Base-by-base conservation (phyloP, 2,888 invertebrate species). In the Rhagonycha fulva region DNA sequence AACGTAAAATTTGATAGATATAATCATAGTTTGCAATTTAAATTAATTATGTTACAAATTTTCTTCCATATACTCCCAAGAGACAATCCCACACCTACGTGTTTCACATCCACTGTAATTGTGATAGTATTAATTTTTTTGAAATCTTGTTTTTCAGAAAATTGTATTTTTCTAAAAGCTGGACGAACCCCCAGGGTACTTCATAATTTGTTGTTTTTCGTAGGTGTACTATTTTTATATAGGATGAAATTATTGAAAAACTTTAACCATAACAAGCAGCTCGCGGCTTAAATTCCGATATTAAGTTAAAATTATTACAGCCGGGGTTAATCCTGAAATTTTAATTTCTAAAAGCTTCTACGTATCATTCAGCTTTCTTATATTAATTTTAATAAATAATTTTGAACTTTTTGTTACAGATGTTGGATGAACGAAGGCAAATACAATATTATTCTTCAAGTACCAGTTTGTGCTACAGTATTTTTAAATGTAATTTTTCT, bases 401-500 rank as follows among this genome's bases (percentile, higher is more conserved):
- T 47, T 47, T n/a, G 7, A n/a, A 4, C n/a, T 47, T 47, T 32
- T 72, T 73, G 62, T 86, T 86, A 4, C 81, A 88, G 88, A 81
- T 88, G 88, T 76, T 88, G 88, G 88, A 86, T 86, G 80, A 93
- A 93, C 83, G 91, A 93, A 82, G 90, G 89, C 72, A 88, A 89
- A 78, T 94, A 93, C 86, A 92, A 92, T 78, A 91, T 91, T 83
- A 94, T 96, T 84, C 91, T 96, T 79, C 91, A 93, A 70, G 92
- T 93, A 78, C 94, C 95, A 30, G 96, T 96, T 28, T 93, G 93
- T 85, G 90, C 92, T 71, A 95, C 96, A 60, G 93, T 96, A 87
- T 89, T 94, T 82, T 91, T 96, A 80, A 97, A 97, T 88, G 89
- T 96, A 67, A 89, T 93, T 81, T 97, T 97, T 88, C 91, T 97